Base-by-base conservation (phyloP, 2,113 vertebrate species). In the Hyaena hyaena region DNA sequence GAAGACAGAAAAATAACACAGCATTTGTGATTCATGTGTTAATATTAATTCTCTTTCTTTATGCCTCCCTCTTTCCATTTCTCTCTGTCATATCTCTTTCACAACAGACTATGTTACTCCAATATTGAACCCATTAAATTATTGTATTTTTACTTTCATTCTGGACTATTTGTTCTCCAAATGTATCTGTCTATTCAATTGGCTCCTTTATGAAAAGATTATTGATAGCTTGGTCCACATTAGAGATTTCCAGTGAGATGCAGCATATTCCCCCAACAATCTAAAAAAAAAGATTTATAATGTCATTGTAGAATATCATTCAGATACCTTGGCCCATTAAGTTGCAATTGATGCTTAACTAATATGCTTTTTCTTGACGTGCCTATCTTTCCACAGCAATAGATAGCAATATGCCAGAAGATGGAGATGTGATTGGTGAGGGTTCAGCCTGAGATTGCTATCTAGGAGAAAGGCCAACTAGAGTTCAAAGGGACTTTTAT, bases 341-440 rank as follows among this genome's bases (percentile, higher is more conserved):
- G 58, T 93, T 93, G 87, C 95, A 98, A 90, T n/a, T 96, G 97
- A 97, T 96, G 97, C 97, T 96, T 97, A 98, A 96, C 96, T 96
- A 97, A 97, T 95, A 94, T 98, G 97, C 83, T 93, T 98, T 96
- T 55, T 90, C 93, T 83, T 79, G 33, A 97, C 96, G 89, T 79
- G 77, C 85, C 94, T 87, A 82, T 96, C 96, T 93, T 97, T 96
- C 89, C 71, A 76, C 3, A 88, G 95, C 61, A 73, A 88, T 28
- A 0, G 66, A 86, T 15, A 91, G 95, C 73, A 79, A 82, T 74
- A 86, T 58, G 91, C 81, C 68, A 83, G 35, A 68, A 96, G 94
- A 90, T n/a, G 33, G n/a, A 84, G 79, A 26, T 39, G 53, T 35
- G 73, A 71, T 73, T 77, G 90, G 84, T 82, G 26, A 87, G 71